phyloP scores from a whole-genome alignment of 2,797 vertebrate genomes.

The Galaxias olidus region DNA sequence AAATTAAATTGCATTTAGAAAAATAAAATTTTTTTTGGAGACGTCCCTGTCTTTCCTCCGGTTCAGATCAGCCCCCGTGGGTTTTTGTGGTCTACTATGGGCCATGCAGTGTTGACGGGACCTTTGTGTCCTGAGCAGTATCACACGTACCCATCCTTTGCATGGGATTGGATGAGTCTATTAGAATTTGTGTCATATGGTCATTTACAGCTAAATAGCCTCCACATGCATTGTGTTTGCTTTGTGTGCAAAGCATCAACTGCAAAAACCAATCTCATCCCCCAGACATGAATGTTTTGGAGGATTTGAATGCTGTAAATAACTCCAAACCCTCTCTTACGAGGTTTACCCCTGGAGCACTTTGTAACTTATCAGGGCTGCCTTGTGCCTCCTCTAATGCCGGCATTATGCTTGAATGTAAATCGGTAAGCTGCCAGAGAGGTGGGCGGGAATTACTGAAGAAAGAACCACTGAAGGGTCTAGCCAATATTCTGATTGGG shows the following conservation, averaged over 20 bases:
- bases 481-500: constrained; percentile 76
- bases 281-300: constrained; percentile 77
- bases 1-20: constrained; percentile 81
- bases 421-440: constrained; percentile 82
- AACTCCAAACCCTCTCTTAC: constrained; percentile 84
- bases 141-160: constrained; percentile 56
- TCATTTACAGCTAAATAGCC: constrained; percentile 72
- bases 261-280: constrained; percentile 79
- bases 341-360: constrained; percentile 82
- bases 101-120: constrained; percentile 61
- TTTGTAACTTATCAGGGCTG: constrained; percentile 85
- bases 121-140: constrained; percentile 65
- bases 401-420: constrained; percentile 85
- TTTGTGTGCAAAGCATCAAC: constrained; percentile 77
- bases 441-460: constrained; percentile 79
- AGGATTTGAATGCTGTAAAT: constrained; percentile 85
- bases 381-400: constrained; percentile 82
- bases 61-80: constrained; percentile 50
- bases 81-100: constrained; percentile 55
- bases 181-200: constrained; percentile 78
- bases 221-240: constrained; percentile 72
- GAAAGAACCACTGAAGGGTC: constrained; percentile 75
- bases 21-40: constrained; percentile 66
- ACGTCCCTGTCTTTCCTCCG: constrained; percentile 54
- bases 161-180: constrained; percentile 74